Evolutionary conservation across 2,113 vertebrate species (phyloP).

Genomic region (Semnornis frantzii): DNA sequence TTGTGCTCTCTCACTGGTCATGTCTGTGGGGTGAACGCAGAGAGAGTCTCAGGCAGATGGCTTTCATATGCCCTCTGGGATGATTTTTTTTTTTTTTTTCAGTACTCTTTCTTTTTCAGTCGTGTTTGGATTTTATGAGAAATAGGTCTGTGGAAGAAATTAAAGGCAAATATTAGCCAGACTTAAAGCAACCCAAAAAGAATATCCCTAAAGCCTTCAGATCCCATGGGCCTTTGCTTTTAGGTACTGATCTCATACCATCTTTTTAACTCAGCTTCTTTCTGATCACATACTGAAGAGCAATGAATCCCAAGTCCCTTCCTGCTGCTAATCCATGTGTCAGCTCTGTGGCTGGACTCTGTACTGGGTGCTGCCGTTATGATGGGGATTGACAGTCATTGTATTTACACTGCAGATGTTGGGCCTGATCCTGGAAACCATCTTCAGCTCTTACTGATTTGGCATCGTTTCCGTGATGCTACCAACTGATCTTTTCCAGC

Average conservation of each 20-base stretch:
- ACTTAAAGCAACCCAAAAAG: background rate
- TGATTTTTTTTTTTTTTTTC: background rate
- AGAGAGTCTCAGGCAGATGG: background rate
- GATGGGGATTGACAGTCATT: background rate
- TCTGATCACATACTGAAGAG: background rate
- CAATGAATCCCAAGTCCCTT: background rate
- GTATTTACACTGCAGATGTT: accelerated
- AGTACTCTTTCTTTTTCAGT: background rate
- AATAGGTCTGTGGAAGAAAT: background rate
- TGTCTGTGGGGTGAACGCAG: background rate
- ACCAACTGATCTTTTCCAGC: background rate
- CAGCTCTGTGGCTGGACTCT: background rate
- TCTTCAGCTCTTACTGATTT: background rate
- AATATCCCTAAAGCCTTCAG: background rate
- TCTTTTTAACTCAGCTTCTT: background rate
- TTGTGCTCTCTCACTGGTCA: background rate
- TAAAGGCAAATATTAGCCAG: background rate
- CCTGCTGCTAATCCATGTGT: background rate
- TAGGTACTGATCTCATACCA: background rate
- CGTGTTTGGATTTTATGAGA: background rate
- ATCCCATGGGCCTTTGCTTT: background rate
- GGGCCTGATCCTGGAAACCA: background rate
- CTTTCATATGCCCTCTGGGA: background rate
- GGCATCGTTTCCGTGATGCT: background rate
- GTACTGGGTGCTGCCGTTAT: background rate